A percentile compares a stretch with the other conserved stretches of the same genome.
Conservation (phyloP, 2,113 vertebrate genomes). For the Pangasianodon hypophthalmus region DNA sequence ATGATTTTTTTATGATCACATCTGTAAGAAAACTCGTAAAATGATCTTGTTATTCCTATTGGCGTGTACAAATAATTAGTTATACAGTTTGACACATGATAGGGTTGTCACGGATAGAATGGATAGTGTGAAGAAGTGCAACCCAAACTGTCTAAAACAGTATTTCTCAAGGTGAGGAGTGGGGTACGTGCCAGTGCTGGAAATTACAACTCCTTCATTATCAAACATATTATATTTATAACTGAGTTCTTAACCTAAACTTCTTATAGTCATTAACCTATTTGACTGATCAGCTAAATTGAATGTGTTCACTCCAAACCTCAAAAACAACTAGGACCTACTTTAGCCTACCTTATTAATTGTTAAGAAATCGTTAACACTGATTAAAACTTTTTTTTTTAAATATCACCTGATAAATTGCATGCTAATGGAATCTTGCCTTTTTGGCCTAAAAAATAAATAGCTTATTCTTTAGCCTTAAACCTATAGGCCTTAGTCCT, state of each 20-base stretch:
- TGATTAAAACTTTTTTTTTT: background rate
- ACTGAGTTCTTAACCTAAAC: background rate
- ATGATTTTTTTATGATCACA: background rate
- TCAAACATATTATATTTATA: background rate
- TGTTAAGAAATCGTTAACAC: background rate
- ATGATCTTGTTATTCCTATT: background rate
- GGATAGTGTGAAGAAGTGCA: background rate
- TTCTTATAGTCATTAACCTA: background rate
- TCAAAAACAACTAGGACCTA: background rate
- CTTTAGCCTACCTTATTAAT: background rate
- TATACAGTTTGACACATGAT: background rate
- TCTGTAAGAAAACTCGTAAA: background rate
- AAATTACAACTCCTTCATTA: background rate
- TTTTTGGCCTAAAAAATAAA: background rate
- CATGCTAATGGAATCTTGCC: background rate
- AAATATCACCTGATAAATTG: background rate
- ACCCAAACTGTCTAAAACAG: no score
- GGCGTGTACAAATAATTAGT: background rate
- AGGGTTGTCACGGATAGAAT: background rate
- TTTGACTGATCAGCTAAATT: background rate
- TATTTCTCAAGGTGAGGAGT: background rate
- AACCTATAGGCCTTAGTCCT: background rate
- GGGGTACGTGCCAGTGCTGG: background rate
- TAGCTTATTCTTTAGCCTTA: background rate
- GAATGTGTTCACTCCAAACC: background rate